Base-by-base conservation (phyloP, 2,113 vertebrate species). In the Ptilonorhynchus violaceus region DNA sequence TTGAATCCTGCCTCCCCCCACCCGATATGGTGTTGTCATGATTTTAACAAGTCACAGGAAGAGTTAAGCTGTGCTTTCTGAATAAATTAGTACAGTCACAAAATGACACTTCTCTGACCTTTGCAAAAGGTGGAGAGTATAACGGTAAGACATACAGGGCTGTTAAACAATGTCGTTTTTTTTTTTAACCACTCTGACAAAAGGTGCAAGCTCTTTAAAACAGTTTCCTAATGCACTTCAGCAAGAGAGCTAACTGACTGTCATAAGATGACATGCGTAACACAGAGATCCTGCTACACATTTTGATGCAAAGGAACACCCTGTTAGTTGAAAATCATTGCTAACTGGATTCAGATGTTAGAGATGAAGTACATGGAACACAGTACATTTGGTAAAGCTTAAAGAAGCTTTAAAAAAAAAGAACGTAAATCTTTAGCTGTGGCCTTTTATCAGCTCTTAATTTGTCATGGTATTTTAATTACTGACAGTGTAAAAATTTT, bases 291-390 rank as follows among this genome's bases (percentile, higher is more conserved):
- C 90, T 53, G 86, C 84, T 94, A 95, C 86, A 96, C 90, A 93
- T 94, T 96, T 97, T 92, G 96, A 96, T 95, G 95, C 93, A 93
- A 72, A 94, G 44, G 90, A 94, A 86, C 95, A 92, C 97, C 94
- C 96, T 90, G 95, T 90, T 88, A 93, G 96, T 92, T 97, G 92
- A 96, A 96, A 96, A 97, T 96, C 30, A 10, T 63, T 95, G 94
- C 96, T 98, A 98, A 98, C 97, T 70, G 89, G 96, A 97, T 97
- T 98, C 98, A 98, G 98, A 98, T 98, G 98, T 97, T 96, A 88
- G 46, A 92, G 91, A 93, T 95, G 80, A 95, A 97, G 91, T 93
- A 94, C 93, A 96, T 53, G 77, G 94, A 95, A 79, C 88, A 78
- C 85, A 80, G 81, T 96, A 95, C 70, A 89, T 97, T 98, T 98